Evolutionary conservation across 1,140 invertebrate genomes (phyloP), one percentile per base, ranked within the genome.

Genomic region (Drosophila dunni): DNA sequence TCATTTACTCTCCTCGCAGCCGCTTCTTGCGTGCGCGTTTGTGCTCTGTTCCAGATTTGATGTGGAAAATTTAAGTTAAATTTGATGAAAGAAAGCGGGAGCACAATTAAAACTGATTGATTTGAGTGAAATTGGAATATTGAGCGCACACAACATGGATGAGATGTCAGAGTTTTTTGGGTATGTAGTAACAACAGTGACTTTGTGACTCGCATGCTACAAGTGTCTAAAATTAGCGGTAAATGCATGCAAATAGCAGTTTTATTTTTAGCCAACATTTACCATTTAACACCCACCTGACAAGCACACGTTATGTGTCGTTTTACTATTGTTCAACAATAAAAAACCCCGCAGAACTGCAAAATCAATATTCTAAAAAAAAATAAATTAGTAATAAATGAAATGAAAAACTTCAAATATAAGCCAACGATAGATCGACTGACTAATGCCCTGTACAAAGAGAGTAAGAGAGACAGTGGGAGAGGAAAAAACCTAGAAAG

Each of bases 201-300:
- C 50, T 42, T 24, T n/a, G 20, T 36, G 54, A 34, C 61, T 65
- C 46, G 57, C 60, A 70, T 70, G 75, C 80, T 72, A 75, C 70
- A 71, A 71, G 65, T 79, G 62, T 60, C 80, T 82, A 82, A 82
- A 82, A 79, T 82, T 82, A 82, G 80, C 70, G 45, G 56, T 56
- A 61, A 76, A 58, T 79, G 79, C 76, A 79, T 61, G 67, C 61
- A 56, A 40, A 15, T 50, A 34, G 50, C 17, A 46, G 7, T 45
- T 15, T 46, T 83, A 82, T 79, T 76, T 83, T 76, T 83, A 83
- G 80, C 13, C 57, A 51, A 48, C 36, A 63, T 64, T 67, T 82
- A 78, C 64, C 79, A 82, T 64, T 67, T 82, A 78, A 73, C 79
- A 82, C 80, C 79, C 72, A 76, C 65, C 45, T 53, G 38, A 73